These are phyloP conservation scores for Apocheima hispidaria DNA, from an alignment of 2,888 invertebrate species.

Conservation along the genomic window DNA sequence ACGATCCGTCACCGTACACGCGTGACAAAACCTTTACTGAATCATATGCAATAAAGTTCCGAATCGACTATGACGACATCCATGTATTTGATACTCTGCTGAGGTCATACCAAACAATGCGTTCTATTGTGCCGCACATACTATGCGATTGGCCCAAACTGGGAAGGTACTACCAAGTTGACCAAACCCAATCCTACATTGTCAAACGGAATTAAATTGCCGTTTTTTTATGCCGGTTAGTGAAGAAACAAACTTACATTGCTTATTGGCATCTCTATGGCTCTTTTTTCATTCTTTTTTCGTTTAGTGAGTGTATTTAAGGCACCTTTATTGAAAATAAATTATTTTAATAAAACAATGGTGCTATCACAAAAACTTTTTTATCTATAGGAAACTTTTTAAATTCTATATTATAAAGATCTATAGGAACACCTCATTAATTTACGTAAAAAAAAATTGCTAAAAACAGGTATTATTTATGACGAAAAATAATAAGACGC, in stretches of 20 bases:
- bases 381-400: too few species aligned
- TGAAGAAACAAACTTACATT: background rate
- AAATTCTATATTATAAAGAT: too few species aligned
- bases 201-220: background rate
- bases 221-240: background rate
- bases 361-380: too few species aligned
- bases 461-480: too few species aligned
- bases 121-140: conserved; percentile 6
- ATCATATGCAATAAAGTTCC: background rate
- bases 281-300: too few species aligned
- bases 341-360: too few species aligned
- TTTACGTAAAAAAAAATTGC: too few species aligned
- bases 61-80: conserved; percentile 13
- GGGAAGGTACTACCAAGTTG: background rate
- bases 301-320: too few species aligned
- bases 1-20: background rate
- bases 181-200: background rate
- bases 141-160: background rate
- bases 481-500: too few species aligned
- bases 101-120: conserved; percentile 22
- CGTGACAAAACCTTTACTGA: conserved; percentile 9
- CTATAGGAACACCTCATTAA: too few species aligned
- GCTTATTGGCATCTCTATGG: background rate
- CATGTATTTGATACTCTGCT: conserved; percentile 13
- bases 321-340: too few species aligned